Conservation (phyloP, 2,888 invertebrate species). For the Nomada goodeniana region DNA sequence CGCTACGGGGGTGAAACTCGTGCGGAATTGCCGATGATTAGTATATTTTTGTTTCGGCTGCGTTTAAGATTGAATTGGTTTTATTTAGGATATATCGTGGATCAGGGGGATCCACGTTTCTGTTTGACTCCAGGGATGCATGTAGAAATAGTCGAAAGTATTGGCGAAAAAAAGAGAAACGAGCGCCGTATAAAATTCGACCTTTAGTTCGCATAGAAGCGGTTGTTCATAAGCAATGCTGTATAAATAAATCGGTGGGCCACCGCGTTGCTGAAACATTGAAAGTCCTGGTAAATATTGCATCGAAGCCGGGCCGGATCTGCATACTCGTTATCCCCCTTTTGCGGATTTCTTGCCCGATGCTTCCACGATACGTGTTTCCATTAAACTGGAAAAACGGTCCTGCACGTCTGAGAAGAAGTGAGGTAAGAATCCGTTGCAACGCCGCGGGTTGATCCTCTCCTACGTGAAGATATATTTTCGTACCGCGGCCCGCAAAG, state of each 20-base stretch:
- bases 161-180: slow-evolving; percentile 58
- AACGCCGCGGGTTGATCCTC: too few relatives aligned
- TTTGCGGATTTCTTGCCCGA: slow-evolving; percentile 1
- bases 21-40: too few relatives aligned
- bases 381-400: background rate
- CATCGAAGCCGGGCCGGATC: slow-evolving; percentile 53
- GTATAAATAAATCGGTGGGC: slow-evolving; percentile 81
- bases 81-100: too few relatives aligned
- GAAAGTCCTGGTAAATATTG: slow-evolving; percentile 77
- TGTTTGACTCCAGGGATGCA: background rate
- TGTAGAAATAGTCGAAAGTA: slow-evolving; percentile 18
- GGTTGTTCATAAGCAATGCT: slow-evolving; percentile 83
- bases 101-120: background rate
- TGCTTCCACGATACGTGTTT: background rate
- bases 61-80: too few relatives aligned
- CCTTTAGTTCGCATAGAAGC: slow-evolving; percentile 77
- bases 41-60: too few relatives aligned
- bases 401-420: too few relatives aligned
- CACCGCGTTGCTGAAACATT: slow-evolving; percentile 80
- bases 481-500: too few relatives aligned
- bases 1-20: too few relatives aligned
- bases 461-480: too few relatives aligned
- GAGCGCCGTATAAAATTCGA: slow-evolving; percentile 77
- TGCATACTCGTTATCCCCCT: slow-evolving; percentile 56
- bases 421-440: too few relatives aligned